A percentile compares a stretch with the other conserved stretches of the same genome.
These are phyloP conservation scores for Magallana ariakensis DNA, from an alignment of 1,140 invertebrate genomes.

Conservation along the genomic window DNA sequence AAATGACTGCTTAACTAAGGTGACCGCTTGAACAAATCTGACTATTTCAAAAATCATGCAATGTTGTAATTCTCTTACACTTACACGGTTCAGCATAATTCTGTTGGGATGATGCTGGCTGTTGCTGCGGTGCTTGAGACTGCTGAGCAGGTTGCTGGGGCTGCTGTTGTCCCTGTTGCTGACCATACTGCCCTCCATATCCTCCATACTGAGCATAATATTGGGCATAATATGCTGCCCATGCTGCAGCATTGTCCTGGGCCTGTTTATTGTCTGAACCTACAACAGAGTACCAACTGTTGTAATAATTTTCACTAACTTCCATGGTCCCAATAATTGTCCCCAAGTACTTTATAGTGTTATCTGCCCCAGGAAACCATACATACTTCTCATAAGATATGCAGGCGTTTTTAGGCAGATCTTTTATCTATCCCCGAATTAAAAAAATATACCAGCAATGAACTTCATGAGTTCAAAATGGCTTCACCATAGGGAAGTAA, in stretches of 20 bases:
- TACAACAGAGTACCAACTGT: conserved; percentile 9
- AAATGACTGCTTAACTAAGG: too few relatives aligned
- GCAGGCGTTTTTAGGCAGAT: conserved; percentile 27
- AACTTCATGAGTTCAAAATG: conserved; percentile 3
- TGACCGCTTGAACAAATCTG: too few relatives aligned
- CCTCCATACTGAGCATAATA: conserved; percentile 76
- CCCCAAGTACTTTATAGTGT: background rate
- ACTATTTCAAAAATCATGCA: too few relatives aligned
- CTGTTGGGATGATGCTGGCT: conserved; percentile 55
- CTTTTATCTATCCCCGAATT: conserved; percentile 10
- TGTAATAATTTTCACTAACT: background rate
- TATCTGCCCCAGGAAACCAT: conserved; percentile 19
- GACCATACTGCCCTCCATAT: conserved; percentile 74
- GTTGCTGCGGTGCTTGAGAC: conserved; percentile 82
- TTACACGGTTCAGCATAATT: conserved; percentile 16
- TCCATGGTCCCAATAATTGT: background rate
- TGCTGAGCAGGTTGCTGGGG: conserved; percentile 68
- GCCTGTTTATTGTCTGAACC: conserved; percentile 70
- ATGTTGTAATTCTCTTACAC: background rate
- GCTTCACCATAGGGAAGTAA: conserved; percentile 9
- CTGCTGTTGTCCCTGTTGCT: conserved; percentile 70
- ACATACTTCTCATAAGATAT: background rate
- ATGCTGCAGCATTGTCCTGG: conserved; percentile 80
- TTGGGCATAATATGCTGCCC: conserved; percentile 82
- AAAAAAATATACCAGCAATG: background rate